Base-by-base conservation (phyloP, 1,140 invertebrate species). In the Drosophila sp. region DNA sequence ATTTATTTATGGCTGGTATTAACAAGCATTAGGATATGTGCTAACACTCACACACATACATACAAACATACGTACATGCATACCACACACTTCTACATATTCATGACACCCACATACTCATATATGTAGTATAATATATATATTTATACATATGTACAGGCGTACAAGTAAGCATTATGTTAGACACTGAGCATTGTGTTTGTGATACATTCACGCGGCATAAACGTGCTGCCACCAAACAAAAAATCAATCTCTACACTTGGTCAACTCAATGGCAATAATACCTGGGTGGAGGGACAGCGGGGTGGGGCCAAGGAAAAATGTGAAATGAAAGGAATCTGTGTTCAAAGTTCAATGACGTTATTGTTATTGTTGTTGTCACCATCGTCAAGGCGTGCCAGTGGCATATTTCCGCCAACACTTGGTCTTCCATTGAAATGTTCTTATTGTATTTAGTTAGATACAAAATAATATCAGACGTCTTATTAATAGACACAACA, bases 1-100 rank as follows among this genome's bases (percentile, higher is more conserved):
- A 70, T 63, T 70, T 73, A 69, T 72, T 75, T 80, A 80, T 81
- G 80, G 56, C 63, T 80, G 81, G 65, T 80, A 85, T 78, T 75
- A 78, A 69, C 63, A 79, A 74, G 66, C 41, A 84, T 68, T 80
- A 32, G 70, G 84, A 67, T 68, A 77, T 80, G 69, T 84, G 80
- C 80, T 84, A 77, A 86, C 66, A 75, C 67, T 44, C 44, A 66
- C 23, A 33, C 30, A 50, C 35, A 60, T 44, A 60, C 66, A 70
- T 40, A 62, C 32, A 61, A 41, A 44, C 61, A 69, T 5, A 44
- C 55, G 17, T 17, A 17, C 17, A 17, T 17, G 25, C 10, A 61
- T 38, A 35, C 23, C 60, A 55, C 62, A 58, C 47, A 62, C 41
- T 47, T 23, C 17, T 47, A 47, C 44, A 47, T 47, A 6, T 25